Base-by-base conservation (phyloP, 2,888 invertebrate species). In the Ptychoptera contaminata region DNA sequence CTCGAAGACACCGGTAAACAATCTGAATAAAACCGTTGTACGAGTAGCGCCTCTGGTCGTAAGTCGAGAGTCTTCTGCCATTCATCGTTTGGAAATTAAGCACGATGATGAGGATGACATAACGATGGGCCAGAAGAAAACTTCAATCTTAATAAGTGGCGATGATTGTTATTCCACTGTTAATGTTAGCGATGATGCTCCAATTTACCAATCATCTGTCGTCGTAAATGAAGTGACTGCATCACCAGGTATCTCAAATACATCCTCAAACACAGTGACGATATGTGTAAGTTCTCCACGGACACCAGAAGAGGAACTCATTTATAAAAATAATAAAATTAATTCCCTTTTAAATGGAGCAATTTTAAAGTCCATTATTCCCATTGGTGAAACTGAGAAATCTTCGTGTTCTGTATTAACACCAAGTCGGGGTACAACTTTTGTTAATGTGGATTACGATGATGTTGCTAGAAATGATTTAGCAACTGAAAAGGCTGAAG, bases 101-200 rank as follows among this genome's bases (percentile, higher is more conserved):
- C 72, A 73, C 51, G 69, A 73, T 48, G 74, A 74, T 56, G 68
- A 68, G 34, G 63, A 61, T 30, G 62, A 59, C 53, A 49, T 51
- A 46, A 58, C 23, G 64, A 61, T 48, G 69, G n/a, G n/a, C 3
- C 30, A 23, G 11, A 73, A 74, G 67, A 79, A 67, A 59, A 76
- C 82, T 14, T 82, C 82, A 11, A 82, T 82, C 54, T 69, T 80
- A 69, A 82, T 82, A 56, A 81, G 69, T 58, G 80, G 75, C 43
- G 79, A 75, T 59, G 81, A 76, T 66, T 84, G 72, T 64, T 84
- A 81, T 56, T 80, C 79, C 40, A 81, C 81, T 14, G 78, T 80
- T 63, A 81, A 81, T 59, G 77, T 80, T 2, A 77, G 71, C 53
- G 76, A 72, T 55, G 76, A 80, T 55, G 72, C 74, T 45, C 79